These are phyloP conservation scores for Pelmatolapia mariae DNA, from an alignment of 2,113 vertebrate species.

Conservation along the genomic window DNA sequence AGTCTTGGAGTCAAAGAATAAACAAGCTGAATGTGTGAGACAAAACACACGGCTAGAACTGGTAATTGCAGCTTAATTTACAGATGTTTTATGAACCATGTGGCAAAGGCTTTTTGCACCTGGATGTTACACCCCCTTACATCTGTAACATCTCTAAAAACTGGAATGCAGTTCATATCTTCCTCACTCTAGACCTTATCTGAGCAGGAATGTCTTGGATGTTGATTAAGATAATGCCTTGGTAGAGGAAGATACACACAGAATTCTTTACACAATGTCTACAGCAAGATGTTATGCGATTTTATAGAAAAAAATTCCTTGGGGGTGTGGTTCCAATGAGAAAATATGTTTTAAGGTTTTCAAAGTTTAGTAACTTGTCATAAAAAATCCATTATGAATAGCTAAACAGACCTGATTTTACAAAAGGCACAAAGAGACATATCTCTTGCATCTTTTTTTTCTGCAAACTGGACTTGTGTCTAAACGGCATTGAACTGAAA, in stretches of 20 bases:
- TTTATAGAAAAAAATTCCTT: neutral
- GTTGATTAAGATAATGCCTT: neutral
- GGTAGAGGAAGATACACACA: neutral
- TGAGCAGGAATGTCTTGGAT: slow-evolving; percentile 7
- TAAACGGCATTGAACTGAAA: neutral
- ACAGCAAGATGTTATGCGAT: rapidly evolving
- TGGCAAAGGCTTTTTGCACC: neutral
- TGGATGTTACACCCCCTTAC: neutral
- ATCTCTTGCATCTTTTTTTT: neutral
- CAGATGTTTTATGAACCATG: slow-evolving; percentile 13
- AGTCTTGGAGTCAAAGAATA: neutral
- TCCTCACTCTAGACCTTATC: slow-evolving; percentile 3
- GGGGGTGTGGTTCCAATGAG: too few species aligned
- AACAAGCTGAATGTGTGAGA: neutral
- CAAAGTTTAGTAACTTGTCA: neutral
- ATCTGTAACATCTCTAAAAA: neutral
- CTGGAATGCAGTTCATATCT: slow-evolving; percentile 18
- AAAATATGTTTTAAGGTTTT: neutral
- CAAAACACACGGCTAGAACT: neutral
- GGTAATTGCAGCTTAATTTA: neutral
- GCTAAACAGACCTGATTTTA: neutral
- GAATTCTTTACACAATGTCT: neutral
- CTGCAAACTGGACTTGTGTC: neutral
- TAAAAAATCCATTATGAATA: neutral
- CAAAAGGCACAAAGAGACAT: neutral